Base-by-base conservation (phyloP, 2,888 invertebrate species). In the Sinelater perroti region DNA sequence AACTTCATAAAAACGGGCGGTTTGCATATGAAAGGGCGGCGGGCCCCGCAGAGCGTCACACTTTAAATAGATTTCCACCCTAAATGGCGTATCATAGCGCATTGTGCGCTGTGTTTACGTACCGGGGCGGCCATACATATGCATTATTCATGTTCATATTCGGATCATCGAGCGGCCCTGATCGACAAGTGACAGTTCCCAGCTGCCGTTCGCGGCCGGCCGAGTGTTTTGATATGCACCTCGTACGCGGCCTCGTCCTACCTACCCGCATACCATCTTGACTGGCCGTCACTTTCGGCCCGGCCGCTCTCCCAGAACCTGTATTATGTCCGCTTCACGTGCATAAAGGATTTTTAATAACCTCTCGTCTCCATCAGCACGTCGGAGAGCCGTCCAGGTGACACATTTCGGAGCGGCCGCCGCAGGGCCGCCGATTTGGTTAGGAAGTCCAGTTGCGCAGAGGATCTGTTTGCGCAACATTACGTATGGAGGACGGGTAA, bases 181-280 rank as follows among this genome's bases (percentile, higher is more conserved):
- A 77, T 76, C 75, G 78, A 78, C 77, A 78, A 78, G 78, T 78
- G 78, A 77, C 77, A 76, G 75, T 73, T 68, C 62, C 73, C 78
- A 78, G 77, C 78, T 78, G 78, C 77, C 72, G 76, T 74, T 76
- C 75, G 65, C 68, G 18, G 11, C 65, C 67, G 66, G 68, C 74
- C 68, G 65, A 75, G 75, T 76, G 76, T 76, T 76, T 76, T 70
- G 64, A 70, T 71, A 71, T 68, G 63, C 67, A 63, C 67, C 62
- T 66, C 60, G 55, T 58, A 55, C 56, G 40, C 28, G n/a, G 10
- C 10, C 28, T 28, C 38, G 10, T 38, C 38, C 38, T 56, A 40
- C 53, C 47, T 52, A 35, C 35, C 56, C 42, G 60, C 56, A 60
- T 64, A 56, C 64, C 61, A 59, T 61, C 55, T 62, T 62, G 64